Evolutionary conservation across 2,797 vertebrate species (phyloP), one percentile per base, ranked within the genome.

Genomic region (Spinibarbus caldwelli): DNA sequence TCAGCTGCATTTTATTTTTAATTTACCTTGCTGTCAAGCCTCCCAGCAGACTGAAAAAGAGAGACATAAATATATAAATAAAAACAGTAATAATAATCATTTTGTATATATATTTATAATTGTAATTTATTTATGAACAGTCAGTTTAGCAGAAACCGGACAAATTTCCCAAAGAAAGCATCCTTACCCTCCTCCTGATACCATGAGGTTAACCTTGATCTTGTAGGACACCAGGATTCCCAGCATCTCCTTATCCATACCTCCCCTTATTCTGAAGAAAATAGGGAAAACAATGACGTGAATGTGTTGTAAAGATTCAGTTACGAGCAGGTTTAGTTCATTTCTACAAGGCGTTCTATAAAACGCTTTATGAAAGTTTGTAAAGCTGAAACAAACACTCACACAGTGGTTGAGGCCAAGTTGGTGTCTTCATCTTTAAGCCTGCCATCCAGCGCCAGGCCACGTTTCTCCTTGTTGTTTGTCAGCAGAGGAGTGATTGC

Each of bases 191-290:
- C 96, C 96, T 92, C 96, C 94, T 6, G 96, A 96, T 78, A 97
- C 96, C 94, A 97, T 92, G 86, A 98, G 92, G 92, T 96, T 97
- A 88, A 99, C 95, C 89, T 95, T 97, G 89, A 99, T 91, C 95
- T 97, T 99, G 94, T 99, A 99, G 92, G 96, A 97, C 71, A 98
- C 96, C 90, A 99, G 90, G 87, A 98, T 98, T 89, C 97, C 97
- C 91, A 97, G 64, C 34, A 97, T 90, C 1, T 99, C 96, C 90
- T 96, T 98, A 85, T 98, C 96, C 86, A 96, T 87, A 23, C 94
- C 95, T 0, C 90, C 84, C 59, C 88, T 92, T 90, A 98, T 45
- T 8, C 97, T 99, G 86, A 72, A 82, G 83, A 64, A n/a, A 45
- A 43, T 0, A 81, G 11, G 17, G 54, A 45, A 19, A 79, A 79